Base-by-base conservation (phyloP, 64 coral and sea anemone genomes). In the Dendrophyllia cribrosa region DNA sequence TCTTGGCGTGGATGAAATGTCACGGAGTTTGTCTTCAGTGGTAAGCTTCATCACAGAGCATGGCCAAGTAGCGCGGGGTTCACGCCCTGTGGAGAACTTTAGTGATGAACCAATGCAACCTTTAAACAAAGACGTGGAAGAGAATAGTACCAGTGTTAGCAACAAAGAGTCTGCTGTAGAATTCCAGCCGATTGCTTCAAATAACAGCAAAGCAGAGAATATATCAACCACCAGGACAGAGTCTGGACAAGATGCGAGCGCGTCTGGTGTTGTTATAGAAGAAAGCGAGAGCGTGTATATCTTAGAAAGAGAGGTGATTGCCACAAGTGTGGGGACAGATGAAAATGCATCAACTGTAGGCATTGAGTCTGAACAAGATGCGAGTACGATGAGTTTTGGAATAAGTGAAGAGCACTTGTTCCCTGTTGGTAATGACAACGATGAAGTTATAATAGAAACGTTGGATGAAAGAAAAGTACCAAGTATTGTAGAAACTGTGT, bases 11-110 rank as follows among this genome's bases (percentile, higher is more conserved):
- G 80, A 14, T 68, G 80, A 84, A 84, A 67, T 84, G 80, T 67
- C 80, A 45, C 80, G n/a, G 10, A 84, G 80, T 84, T 51, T 84
- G 61, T 67, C 80, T 49, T 84, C 61, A 22, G 46, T n/a, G 16
- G 45, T 84, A 6, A 67, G 80, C 49, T 84, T 84, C 67, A 84
- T 84, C 6, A 50, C 43, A 11, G 80, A 84, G 62, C 61, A 84
- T 68, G 80, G 61, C 15, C 17, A 51, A 20, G 20, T 84, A 47
- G 12, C 14, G 67, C 17, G 62, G 16, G 67, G 17, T 59, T 84
- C 80, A 50, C 21, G 45, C 14, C 9, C 44, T n/a, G 11, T n/a
- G 46, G 80, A 67, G 10, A 22, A 23, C 8, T n/a, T 84, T 10
- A 6, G 19, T 67, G 61, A 51, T 51, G 19, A 84, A 51, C 17